These are phyloP conservation scores for Stomatorhinus walkeri DNA, from an alignment of 2,797 vertebrate genomes.

Conservation along the genomic window DNA sequence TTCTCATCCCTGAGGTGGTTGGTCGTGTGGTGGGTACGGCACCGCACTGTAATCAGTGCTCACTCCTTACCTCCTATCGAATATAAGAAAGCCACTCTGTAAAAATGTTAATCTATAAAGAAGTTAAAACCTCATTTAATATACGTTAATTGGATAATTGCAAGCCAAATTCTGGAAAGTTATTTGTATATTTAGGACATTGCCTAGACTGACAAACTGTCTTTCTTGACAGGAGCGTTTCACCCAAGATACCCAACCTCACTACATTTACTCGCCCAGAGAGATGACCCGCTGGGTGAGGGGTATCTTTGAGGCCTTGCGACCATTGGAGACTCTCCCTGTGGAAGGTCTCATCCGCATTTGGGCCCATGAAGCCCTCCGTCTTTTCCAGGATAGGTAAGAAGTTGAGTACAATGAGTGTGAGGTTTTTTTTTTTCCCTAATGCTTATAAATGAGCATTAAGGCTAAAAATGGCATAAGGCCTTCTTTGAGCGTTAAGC, in stretches of 20 bases:
- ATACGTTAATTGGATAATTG: neutral
- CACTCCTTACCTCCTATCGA: neutral
- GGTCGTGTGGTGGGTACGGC: neutral
- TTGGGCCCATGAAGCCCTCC: constrained; percentile 95
- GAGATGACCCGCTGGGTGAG: constrained; percentile 99
- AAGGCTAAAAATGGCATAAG: neutral
- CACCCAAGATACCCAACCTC: constrained; percentile 95
- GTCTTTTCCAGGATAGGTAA: constrained; percentile 97
- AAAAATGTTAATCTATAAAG: neutral
- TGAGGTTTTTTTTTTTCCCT: neutral
- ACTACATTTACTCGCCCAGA: constrained; percentile 97
- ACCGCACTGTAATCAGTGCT: neutral
- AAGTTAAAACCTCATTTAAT: neutral
- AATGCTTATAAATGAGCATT: neutral
- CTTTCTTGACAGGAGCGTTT: constrained; percentile 79
- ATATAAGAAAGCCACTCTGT: neutral
- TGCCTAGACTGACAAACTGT: neutral
- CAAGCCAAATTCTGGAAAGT: neutral
- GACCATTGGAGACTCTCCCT: constrained; percentile 86
- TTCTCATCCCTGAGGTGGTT: neutral
- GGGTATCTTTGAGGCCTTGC: constrained; percentile 90
- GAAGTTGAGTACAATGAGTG: neutral
- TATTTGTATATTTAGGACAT: neutral
- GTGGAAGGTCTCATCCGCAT: constrained; percentile 96
- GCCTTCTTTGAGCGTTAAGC: neutral